A percentile compares a stretch with the other conserved stretches of the same genome.
These are phyloP conservation scores for Cylas formicarius DNA, from an alignment of 1,140 invertebrate species.

Conservation along the genomic window DNA sequence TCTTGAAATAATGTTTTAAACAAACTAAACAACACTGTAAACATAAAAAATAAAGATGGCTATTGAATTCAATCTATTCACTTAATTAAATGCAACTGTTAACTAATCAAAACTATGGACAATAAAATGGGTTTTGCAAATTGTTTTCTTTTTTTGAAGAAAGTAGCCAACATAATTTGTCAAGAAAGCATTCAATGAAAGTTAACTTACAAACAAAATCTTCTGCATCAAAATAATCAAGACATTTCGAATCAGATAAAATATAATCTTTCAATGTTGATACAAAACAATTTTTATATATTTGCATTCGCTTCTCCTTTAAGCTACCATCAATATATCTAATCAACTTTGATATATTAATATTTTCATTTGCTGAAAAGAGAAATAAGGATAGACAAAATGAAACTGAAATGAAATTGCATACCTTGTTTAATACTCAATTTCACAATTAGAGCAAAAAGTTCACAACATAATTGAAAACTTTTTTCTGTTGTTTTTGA, in stretches of 20 bases:
- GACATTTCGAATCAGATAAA: slow-evolving; percentile 23
- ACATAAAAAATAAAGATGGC: slow-evolving; percentile 1
- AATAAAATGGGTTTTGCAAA: too few species aligned
- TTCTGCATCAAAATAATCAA: slow-evolving; percentile 15
- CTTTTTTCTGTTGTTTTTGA: slow-evolving; percentile 6
- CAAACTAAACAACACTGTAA: slow-evolving; percentile 3
- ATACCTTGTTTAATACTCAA: slow-evolving; percentile 16
- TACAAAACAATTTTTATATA: slow-evolving; percentile 22
- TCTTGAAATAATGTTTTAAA: slow-evolving; percentile 6
- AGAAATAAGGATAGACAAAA: slow-evolving; percentile 1
- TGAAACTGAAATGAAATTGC: background rate
- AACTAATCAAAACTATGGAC: too few species aligned
- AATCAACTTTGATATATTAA: slow-evolving; percentile 21
- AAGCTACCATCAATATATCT: slow-evolving; percentile 25
- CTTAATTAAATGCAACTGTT: too few species aligned
- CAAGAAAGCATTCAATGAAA: background rate
- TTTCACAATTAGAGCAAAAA: slow-evolving; percentile 18
- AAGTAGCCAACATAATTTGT: too few species aligned
- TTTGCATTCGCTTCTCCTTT: slow-evolving; percentile 19
- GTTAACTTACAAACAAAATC: slow-evolving; percentile 26
- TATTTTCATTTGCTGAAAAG: slow-evolving; percentile 11
- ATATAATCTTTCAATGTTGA: slow-evolving; percentile 24
- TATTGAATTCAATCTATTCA: too few species aligned
- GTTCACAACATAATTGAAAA: slow-evolving; percentile 4
- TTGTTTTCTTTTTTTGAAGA: too few species aligned